A percentile compares a stretch with the other conserved stretches of the same genome.
phyloP scores from a whole-genome alignment of 2,888 invertebrate genomes.

The Petrophora chlorosata region DNA sequence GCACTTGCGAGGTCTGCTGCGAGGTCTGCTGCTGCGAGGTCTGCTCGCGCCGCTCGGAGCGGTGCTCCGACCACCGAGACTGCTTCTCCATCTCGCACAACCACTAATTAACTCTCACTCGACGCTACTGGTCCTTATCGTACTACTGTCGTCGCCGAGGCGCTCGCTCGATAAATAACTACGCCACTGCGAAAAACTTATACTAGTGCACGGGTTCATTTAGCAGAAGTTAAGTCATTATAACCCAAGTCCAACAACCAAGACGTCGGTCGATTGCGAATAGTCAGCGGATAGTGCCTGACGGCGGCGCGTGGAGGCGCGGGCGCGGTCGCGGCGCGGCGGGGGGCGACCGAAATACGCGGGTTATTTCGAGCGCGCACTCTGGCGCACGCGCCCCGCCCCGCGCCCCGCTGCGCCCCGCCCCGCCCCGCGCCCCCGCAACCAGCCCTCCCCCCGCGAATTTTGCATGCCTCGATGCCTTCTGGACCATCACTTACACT shows the following conservation, averaged over 20 bases:
- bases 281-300: conserved; percentile 92
- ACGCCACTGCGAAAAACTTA: conserved; percentile 80
- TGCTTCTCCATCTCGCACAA: conserved; percentile 90
- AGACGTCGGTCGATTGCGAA: conserved; percentile 97
- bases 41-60: conserved; percentile 80
- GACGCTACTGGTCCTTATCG: conserved; percentile 72
- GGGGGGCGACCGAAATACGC: conserved; percentile 77
- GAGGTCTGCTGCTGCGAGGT: conserved; percentile 57
- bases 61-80: conserved; percentile 81
- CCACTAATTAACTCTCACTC: conserved; percentile 79
- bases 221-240: conserved; percentile 92
- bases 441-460: conserved; percentile 41
- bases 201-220: conserved; percentile 83
- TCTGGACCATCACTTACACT: conserved; percentile 32
- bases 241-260: conserved; percentile 89
- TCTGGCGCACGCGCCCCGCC: conserved; percentile 57
- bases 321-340: conserved; percentile 43
- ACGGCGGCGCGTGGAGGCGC: conserved; percentile 60
- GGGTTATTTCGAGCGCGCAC: conserved; percentile 78
- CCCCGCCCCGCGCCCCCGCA: conserved; percentile 29
- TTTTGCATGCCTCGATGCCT: conserved; percentile 44
- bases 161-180: conserved; percentile 68
- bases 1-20: conserved; percentile 75
- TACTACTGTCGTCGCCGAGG: conserved; percentile 62
- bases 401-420: conserved; percentile 1